These are phyloP conservation scores for Pyrrhosoma nymphula DNA, from an alignment of 2,888 invertebrate species.

Conservation along the genomic window DNA sequence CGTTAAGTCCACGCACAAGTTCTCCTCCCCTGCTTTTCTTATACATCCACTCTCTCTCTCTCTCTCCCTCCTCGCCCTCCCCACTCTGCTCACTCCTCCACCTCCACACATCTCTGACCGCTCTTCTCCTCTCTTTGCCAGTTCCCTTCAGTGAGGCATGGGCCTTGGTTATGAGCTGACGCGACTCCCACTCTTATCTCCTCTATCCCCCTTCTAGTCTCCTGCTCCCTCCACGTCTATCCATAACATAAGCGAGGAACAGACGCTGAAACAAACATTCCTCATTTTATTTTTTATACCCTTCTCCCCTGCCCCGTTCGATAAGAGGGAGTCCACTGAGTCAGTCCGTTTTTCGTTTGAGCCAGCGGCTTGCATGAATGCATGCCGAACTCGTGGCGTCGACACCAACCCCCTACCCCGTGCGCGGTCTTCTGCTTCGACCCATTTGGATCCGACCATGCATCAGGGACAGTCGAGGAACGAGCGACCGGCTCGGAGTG, in stretches of 20 bases:
- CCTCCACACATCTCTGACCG: slow-evolving; percentile 15
- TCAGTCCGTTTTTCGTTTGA: neutral
- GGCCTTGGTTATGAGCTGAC: slow-evolving; percentile 66
- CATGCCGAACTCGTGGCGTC: neutral
- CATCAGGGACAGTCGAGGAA: neutral
- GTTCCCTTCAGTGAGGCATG: slow-evolving; percentile 60
- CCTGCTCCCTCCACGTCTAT: neutral
- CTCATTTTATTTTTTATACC: neutral
- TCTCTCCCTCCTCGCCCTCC: neutral
- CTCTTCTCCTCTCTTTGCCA: slow-evolving; percentile 27
- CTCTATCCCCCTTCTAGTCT: neutral
- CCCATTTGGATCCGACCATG: neutral
- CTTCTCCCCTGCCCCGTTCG: neutral
- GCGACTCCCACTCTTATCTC: slow-evolving; percentile 15
- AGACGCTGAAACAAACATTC: neutral
- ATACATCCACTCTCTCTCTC: neutral
- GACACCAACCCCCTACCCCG: neutral
- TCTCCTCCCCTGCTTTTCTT: slow-evolving; percentile 28
- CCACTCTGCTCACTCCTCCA: neutral
- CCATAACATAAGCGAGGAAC: neutral
- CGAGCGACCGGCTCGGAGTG: neutral
- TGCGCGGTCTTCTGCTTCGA: neutral
- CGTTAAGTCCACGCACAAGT: slow-evolving; percentile 48
- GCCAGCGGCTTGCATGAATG: neutral
- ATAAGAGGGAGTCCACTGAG: neutral